Evolutionary conservation across 1,140 invertebrate species (phyloP).

Genomic region (Drosophila ironensis): DNA sequence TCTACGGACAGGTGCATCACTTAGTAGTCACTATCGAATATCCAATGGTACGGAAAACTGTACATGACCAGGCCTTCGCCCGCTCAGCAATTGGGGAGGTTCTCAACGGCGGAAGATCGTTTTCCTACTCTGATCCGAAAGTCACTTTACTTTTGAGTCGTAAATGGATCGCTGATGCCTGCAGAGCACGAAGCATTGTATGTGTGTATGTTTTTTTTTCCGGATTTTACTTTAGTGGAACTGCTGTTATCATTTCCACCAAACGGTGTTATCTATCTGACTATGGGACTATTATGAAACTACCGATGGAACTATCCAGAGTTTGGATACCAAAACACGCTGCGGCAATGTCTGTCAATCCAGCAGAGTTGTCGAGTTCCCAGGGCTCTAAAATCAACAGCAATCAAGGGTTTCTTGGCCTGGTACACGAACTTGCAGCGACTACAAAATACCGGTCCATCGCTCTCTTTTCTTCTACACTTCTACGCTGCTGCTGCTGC

Average conservation of each 20-base stretch:
- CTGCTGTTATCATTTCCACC: constrained; percentile 34
- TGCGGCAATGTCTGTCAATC: neutral
- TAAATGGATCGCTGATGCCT: too few relatives aligned
- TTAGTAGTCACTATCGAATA: constrained; percentile 41
- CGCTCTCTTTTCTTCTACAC: constrained; percentile 22
- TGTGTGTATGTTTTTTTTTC: too few relatives aligned
- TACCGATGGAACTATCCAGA: constrained; percentile 17
- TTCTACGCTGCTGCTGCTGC: neutral
- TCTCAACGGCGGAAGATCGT: too few relatives aligned
- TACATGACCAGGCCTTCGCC: too few relatives aligned
- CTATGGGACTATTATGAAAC: constrained; percentile 19
- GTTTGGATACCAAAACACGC: neutral
- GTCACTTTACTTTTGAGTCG: too few relatives aligned
- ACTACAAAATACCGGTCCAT: constrained; percentile 48
- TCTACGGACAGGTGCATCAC: constrained; percentile 43
- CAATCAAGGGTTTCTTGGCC: neutral
- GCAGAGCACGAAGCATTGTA: too few relatives aligned
- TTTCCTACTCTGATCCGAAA: too few relatives aligned
- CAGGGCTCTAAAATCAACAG: constrained; percentile 1
- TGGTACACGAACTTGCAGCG: constrained; percentile 8
- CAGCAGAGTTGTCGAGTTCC: neutral
- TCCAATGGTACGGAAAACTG: constrained; percentile 31
- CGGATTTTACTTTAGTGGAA: too few relatives aligned
- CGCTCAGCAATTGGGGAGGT: too few relatives aligned
- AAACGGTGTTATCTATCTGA: constrained; percentile 14